phyloP scores from a whole-genome alignment of 2,797 vertebrate species.

The Aplochiton taeniatus region DNA sequence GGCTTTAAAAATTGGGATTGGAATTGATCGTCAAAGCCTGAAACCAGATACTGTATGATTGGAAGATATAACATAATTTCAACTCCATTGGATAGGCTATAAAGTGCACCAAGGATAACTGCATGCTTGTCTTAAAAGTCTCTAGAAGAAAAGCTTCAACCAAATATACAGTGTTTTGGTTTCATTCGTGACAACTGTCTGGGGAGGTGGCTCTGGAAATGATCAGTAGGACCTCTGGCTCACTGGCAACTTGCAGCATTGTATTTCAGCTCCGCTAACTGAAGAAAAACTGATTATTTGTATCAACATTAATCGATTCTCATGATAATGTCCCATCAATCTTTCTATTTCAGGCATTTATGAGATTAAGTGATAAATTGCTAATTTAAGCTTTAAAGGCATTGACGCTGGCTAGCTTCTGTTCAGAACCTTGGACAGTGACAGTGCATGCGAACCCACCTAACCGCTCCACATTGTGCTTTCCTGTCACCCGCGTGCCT shows the following conservation, averaged over 20 bases:
- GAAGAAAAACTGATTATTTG: slow-evolving; percentile 68
- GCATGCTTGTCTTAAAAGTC: slow-evolving; percentile 53
- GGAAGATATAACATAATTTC: no score
- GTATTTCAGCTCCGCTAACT: slow-evolving; percentile 40
- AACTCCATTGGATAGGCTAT: no score
- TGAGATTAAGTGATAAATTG: background rate
- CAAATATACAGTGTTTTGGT: slow-evolving; percentile 36
- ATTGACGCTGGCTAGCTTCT: slow-evolving; percentile 29
- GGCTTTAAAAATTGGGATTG: no score
- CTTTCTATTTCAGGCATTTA: background rate
- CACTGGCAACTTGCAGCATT: slow-evolving; percentile 27
- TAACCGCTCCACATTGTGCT: slow-evolving; percentile 54
- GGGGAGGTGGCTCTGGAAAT: slow-evolving; percentile 58
- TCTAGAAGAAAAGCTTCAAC: slow-evolving; percentile 37
- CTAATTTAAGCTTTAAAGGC: background rate
- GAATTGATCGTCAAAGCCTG: no score
- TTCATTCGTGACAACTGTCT: slow-evolving; percentile 46
- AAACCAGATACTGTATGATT: no score
- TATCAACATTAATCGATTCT: slow-evolving; percentile 68
- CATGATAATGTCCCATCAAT: no score
- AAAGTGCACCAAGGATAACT: slow-evolving; percentile 15
- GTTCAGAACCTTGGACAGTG: slow-evolving; percentile 68
- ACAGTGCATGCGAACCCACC: slow-evolving; percentile 32
- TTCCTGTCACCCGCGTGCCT: no score
- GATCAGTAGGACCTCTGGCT: slow-evolving; percentile 51